Evolutionary conservation across 2,113 vertebrate genomes (phyloP).

Genomic region (Calonectris borealis): DNA sequence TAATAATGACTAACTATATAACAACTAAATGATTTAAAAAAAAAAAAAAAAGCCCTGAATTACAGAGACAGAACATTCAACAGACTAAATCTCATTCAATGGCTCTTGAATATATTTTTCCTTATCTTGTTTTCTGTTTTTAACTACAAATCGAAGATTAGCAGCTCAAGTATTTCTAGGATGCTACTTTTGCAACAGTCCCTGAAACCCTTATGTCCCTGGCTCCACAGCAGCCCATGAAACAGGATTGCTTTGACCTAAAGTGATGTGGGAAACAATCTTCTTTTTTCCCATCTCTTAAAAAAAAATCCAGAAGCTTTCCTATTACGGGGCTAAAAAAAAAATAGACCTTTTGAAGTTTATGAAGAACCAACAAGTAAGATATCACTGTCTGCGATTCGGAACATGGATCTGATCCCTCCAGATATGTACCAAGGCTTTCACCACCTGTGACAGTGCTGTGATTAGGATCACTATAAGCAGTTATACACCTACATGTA

Average conservation of each 20-base stretch:
- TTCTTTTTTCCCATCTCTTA: background rate
- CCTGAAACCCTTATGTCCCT: background rate
- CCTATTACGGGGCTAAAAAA: background rate
- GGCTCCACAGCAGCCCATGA: background rate
- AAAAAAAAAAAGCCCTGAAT: background rate
- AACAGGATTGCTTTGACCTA: background rate
- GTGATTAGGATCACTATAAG: background rate
- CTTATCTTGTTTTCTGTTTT: background rate
- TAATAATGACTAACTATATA: background rate
- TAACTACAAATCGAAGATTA: background rate
- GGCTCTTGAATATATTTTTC: background rate
- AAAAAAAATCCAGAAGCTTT: background rate
- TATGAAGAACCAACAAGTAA: background rate
- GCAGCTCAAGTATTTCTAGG: background rate
- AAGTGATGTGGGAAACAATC: background rate
- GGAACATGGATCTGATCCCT: background rate
- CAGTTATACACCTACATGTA: background rate
- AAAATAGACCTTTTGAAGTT: background rate
- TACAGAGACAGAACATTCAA: background rate
- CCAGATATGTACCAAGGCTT: background rate
- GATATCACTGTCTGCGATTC: background rate
- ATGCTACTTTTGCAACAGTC: background rate
- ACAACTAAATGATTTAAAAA: background rate
- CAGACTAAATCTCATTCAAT: background rate
- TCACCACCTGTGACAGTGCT: background rate